Evolutionary conservation across 1,140 invertebrate species (phyloP).

Genomic region (Drosophila ananassae): DNA sequence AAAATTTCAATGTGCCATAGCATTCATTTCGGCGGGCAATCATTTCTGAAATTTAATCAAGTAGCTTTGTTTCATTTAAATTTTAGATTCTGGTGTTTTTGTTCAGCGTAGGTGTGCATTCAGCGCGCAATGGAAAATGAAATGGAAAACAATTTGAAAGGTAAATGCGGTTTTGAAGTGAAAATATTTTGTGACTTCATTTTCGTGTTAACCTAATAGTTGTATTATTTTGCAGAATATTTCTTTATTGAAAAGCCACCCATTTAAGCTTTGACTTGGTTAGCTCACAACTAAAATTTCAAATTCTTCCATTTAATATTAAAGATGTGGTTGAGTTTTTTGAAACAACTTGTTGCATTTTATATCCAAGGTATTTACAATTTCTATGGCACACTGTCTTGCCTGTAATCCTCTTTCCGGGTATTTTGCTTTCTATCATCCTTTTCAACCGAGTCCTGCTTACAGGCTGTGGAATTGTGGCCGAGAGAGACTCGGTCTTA

Average conservation of each 20-base stretch:
- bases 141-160: background rate
- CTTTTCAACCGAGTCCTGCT: constrained; percentile 5
- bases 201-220: background rate
- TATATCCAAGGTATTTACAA: background rate
- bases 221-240: background rate
- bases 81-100: constrained; percentile 1
- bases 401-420: background rate
- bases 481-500: constrained; percentile 15
- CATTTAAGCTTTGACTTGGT: too few species aligned
- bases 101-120: too few species aligned
- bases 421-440: constrained; percentile 2
- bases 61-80: constrained; percentile 32
- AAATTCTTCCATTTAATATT: too few species aligned
- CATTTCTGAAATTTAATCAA: constrained; percentile 45
- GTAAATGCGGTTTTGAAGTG: background rate
- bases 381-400: background rate
- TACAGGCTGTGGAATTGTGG: constrained; percentile 22
- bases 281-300: too few species aligned
- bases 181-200: constrained; percentile 6
- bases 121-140: too few species aligned
- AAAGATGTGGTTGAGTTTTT: background rate
- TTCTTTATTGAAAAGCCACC: too few species aligned
- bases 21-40: constrained; percentile 29
- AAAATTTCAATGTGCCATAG: constrained; percentile 39
- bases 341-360: constrained; percentile 1